Conservation (phyloP, 2,888 invertebrate species). For the Octodonta nipae region DNA sequence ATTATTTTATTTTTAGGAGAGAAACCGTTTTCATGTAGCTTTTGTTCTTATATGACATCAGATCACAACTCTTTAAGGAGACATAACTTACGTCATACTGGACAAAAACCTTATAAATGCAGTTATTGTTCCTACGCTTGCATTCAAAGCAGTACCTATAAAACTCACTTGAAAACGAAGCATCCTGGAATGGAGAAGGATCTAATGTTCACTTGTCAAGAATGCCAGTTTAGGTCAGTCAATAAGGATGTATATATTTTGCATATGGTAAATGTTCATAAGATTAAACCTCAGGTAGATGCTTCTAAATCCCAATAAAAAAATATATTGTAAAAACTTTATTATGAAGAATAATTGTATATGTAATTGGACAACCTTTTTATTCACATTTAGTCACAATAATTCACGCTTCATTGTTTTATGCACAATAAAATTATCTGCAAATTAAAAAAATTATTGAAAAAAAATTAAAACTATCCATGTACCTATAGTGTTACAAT, state of each 20-base stretch:
- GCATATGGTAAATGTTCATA: constrained; percentile 41
- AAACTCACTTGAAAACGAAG: constrained; percentile 62
- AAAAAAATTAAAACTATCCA: too few relatives aligned
- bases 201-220: constrained; percentile 47
- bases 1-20: constrained; percentile 41
- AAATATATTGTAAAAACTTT: too few relatives aligned
- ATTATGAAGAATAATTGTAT: too few relatives aligned
- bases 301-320: too few relatives aligned
- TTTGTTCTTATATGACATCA: constrained; percentile 57
- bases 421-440: too few relatives aligned
- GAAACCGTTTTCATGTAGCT: constrained; percentile 63
- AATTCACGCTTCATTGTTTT: too few relatives aligned
- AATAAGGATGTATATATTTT: constrained; percentile 47
- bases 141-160: constrained; percentile 67
- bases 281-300: constrained; percentile 38
- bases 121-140: constrained; percentile 65
- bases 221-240: constrained; percentile 50
- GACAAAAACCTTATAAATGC: constrained; percentile 63
- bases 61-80: constrained; percentile 73
- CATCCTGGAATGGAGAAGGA: constrained; percentile 56
- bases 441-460: too few relatives aligned
- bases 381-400: too few relatives aligned
- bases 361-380: too few relatives aligned
- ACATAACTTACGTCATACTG: constrained; percentile 65
- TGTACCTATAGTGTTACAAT: too few relatives aligned